phyloP scores from a whole-genome alignment of 2,797 vertebrate genomes.

The Protosalanx chinensis region DNA sequence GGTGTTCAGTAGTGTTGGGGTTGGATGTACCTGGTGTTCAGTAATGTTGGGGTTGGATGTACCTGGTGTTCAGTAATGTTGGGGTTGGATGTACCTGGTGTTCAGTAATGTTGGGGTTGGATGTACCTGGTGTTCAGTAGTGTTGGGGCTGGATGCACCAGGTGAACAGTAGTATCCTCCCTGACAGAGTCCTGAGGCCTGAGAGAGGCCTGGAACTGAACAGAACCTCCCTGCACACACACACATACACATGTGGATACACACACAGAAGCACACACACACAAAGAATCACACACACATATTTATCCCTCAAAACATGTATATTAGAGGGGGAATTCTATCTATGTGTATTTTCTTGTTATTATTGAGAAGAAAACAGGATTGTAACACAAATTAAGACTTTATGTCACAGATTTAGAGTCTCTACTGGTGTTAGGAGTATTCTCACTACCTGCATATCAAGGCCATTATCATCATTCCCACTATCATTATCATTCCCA shows the following conservation, averaged over 20 bases:
- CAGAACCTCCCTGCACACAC: conserved; percentile 82
- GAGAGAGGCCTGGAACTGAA: conserved; percentile 72
- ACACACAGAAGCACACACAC: neutral
- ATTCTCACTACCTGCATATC: too few species aligned
- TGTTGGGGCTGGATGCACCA: conserved; percentile 79
- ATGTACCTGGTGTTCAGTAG: conserved; percentile 76
- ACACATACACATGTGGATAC: neutral
- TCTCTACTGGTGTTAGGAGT: too few species aligned
- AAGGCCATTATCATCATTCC: too few species aligned
- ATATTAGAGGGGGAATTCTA: too few species aligned
- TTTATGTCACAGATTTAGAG: too few species aligned
- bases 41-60: neutral
- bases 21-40: neutral
- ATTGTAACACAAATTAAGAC: too few species aligned
- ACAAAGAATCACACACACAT: neutral
- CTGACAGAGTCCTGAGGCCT: conserved; percentile 82
- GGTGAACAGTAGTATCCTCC: conserved; percentile 79
- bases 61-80: neutral
- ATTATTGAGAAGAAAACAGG: too few species aligned
- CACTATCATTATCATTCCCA: too few species aligned
- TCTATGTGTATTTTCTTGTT: too few species aligned
- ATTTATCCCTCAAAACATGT: too few species aligned
- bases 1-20: neutral
- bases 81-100: neutral
- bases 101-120: neutral